These are phyloP conservation scores for Aphelenchoides avenae DNA, from an alignment of 1,140 invertebrate genomes.

Conservation along the genomic window DNA sequence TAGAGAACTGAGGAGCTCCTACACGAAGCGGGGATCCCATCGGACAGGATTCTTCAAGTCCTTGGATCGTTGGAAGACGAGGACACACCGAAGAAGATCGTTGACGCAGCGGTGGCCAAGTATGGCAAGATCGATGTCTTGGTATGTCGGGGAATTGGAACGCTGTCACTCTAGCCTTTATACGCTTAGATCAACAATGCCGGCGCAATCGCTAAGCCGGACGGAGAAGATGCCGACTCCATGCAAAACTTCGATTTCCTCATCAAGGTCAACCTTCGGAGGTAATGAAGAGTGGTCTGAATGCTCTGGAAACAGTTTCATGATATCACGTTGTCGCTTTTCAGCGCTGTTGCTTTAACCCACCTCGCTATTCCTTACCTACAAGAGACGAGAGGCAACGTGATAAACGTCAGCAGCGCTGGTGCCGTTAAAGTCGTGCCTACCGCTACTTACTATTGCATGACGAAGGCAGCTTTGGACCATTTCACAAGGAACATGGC, in stretches of 20 bases:
- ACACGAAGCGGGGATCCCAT: conserved; percentile 3
- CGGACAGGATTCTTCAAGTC: conserved; percentile 7
- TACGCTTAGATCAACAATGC: conserved; percentile 17
- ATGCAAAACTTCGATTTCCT: conserved; percentile 21
- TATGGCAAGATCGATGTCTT: conserved; percentile 23
- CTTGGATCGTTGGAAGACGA: conserved; percentile 7
- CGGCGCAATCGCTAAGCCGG: conserved; percentile 5
- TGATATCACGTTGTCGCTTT: no score
- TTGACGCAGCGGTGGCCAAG: conserved; percentile 2
- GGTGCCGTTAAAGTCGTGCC: conserved; percentile 71
- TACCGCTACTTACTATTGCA: background rate
- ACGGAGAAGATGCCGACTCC: conserved; percentile 9
- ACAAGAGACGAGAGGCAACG: conserved; percentile 74
- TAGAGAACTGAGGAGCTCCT: conserved; percentile 1
- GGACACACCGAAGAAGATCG: conserved; percentile 7
- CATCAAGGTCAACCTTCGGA: conserved; percentile 16
- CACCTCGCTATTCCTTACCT: conserved; percentile 79
- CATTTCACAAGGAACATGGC: background rate
- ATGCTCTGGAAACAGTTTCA: no score
- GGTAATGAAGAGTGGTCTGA: no score
- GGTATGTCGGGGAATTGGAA: conserved; percentile 5
- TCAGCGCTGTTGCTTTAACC: conserved; percentile 71
- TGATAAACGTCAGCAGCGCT: conserved; percentile 87
- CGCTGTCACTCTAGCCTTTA: background rate
- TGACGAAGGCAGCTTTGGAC: background rate